These are phyloP conservation scores for Rousettus leschenaultii DNA, from an alignment of 2,113 vertebrate species.

Conservation along the genomic window DNA sequence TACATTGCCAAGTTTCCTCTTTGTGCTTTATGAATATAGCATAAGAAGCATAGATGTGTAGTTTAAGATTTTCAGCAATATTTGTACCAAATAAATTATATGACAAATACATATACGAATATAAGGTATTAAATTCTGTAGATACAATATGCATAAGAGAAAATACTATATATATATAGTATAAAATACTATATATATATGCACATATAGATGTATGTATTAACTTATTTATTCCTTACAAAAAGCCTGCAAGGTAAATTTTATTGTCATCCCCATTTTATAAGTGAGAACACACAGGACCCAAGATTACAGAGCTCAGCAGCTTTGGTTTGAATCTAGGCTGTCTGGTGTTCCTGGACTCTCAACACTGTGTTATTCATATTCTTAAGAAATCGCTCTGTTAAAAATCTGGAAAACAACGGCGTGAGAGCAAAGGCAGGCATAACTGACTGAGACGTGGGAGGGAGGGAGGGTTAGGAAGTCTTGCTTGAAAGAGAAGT, in stretches of 20 bases:
- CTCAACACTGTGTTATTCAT: neutral
- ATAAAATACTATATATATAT: too few species aligned
- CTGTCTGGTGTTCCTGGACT: neutral
- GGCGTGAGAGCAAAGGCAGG: neutral
- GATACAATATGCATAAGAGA: neutral
- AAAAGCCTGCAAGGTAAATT: neutral
- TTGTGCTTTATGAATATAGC: neutral
- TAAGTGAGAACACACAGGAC: neutral
- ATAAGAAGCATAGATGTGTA: neutral
- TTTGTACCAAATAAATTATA: neutral
- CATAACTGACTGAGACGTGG: rapidly evolving
- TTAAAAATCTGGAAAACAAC: neutral
- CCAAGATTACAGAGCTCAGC: neutral
- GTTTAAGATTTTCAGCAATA: neutral
- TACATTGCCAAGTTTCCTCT: neutral
- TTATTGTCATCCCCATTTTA: neutral
- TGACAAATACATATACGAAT: neutral
- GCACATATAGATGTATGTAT: too few species aligned
- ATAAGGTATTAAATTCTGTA: neutral
- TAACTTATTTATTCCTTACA: neutral
- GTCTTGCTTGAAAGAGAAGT: neutral
- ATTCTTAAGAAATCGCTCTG: neutral
- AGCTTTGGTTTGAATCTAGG: neutral
- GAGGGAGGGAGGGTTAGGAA: neutral
- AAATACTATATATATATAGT: neutral